Evolutionary conservation across 2,113 vertebrate species (phyloP), one percentile per base, ranked within the genome.

Genomic region (Gadus chalcogrammus): DNA sequence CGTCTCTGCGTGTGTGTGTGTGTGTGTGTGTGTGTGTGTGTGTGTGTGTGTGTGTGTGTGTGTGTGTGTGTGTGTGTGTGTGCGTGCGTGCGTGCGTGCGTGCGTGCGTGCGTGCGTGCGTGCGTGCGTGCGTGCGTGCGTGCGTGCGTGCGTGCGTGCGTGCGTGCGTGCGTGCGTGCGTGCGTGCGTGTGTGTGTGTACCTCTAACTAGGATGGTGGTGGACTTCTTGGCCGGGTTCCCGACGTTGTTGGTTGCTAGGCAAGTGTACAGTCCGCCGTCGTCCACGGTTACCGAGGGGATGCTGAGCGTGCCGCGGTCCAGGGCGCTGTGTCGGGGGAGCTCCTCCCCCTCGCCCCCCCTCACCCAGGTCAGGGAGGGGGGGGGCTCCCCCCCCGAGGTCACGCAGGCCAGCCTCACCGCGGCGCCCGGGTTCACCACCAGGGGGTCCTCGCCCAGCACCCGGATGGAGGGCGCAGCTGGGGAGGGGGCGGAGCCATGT

Each of bases 221-320:
- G 18, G 79, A 61, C 24, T 85, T 90, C 74, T 79, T 87, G 65
- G 85, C 88, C 0, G 82, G 62, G 69, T 82, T 87, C 11, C 88
- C 88, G 20, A 90, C 88, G 18, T 86, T 84, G 82, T 90, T 90
- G 70, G 80, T 77, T 0, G 85, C 87, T 48, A 82, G n/a, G 17
- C 88, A 90, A 76, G 42, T 87, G 84, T 87, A 90, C 52, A 48
- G 15, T 1, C 88, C 87, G 1, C 83, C 80, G 5, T 90, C 83
- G 0, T 87, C 83, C 1, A 68, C 35, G 1, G 70, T 78, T 3
- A 87, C 16, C 0, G 52, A 63, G 0, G 85, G 87, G 72, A 90
- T 4, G 2, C 80, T 90, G 63, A 90, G 75, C 0, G 78, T 81
- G 24, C 87, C 88, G 0, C 75, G 74, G 1, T 76, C 72, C n/a